Evolutionary conservation across 2,888 invertebrate species (phyloP).

Genomic region (Ctenicera cuprea): DNA sequence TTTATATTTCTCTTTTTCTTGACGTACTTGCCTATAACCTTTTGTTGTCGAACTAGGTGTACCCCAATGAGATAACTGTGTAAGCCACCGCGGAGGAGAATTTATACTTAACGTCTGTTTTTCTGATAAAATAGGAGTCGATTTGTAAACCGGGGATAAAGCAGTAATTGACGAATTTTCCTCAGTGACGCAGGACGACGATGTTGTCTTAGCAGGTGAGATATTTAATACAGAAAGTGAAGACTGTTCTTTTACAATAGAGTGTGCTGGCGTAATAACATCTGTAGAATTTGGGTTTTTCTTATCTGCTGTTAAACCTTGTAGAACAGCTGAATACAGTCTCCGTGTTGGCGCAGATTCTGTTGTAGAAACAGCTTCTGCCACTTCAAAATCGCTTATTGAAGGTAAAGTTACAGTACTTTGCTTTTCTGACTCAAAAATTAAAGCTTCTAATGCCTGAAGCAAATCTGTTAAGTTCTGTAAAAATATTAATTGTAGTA

Average conservation of each 20-base stretch:
- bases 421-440: slow-evolving; percentile 1
- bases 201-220: background rate
- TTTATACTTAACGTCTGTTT: background rate
- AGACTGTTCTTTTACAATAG: background rate
- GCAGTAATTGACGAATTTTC: background rate
- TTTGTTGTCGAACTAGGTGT: slow-evolving; percentile 4
- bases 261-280: background rate
- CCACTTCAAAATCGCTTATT: background rate
- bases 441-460: slow-evolving; percentile 18
- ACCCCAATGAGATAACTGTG: slow-evolving; percentile 23
- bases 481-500: slow-evolving; percentile 8
- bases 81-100: slow-evolving; percentile 13
- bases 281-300: background rate
- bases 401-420: background rate
- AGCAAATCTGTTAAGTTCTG: slow-evolving; percentile 35
- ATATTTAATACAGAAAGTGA: slow-evolving; percentile 7
- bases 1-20: background rate
- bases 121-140: slow-evolving; percentile 15
- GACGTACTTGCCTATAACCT: slow-evolving; percentile 14
- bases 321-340: slow-evolving; percentile 70
- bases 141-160: slow-evolving; percentile 11
- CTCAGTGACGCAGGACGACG: background rate
- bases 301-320: slow-evolving; percentile 61
- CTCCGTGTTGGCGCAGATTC: slow-evolving; percentile 57
- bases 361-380: slow-evolving; percentile 14